A percentile compares a stretch with the other conserved stretches of the same genome.
These are phyloP conservation scores for Phylloscopus collybita DNA, from an alignment of 2,797 vertebrate genomes.

Conservation along the genomic window DNA sequence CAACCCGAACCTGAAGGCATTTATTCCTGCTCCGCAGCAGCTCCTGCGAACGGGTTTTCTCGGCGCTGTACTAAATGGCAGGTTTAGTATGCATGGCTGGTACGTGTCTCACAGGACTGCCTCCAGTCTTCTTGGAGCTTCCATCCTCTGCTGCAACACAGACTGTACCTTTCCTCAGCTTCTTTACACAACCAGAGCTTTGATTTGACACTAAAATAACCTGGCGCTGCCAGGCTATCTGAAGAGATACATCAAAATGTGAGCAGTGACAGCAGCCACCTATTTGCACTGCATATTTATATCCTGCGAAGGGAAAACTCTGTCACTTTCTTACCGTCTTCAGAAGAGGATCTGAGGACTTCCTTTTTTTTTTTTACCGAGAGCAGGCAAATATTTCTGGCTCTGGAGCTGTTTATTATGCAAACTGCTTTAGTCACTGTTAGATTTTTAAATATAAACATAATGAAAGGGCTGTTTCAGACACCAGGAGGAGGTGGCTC, in stretches of 20 bases:
- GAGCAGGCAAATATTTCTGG: slow-evolving; percentile 60
- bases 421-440: slow-evolving; percentile 52
- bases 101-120: slow-evolving; percentile 54
- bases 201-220: slow-evolving; percentile 68
- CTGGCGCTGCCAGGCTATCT: slow-evolving; percentile 57
- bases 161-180: slow-evolving; percentile 56
- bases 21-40: slow-evolving; percentile 3
- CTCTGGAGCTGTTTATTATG: slow-evolving; percentile 61
- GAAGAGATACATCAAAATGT: slow-evolving; percentile 54
- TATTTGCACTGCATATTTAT: slow-evolving; percentile 68
- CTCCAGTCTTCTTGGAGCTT: slow-evolving; percentile 52
- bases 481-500: neutral
- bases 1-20: neutral
- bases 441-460: slow-evolving; percentile 55
- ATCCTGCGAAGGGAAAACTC: slow-evolving; percentile 44
- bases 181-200: slow-evolving; percentile 52
- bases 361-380: slow-evolving; percentile 46
- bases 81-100: slow-evolving; percentile 52
- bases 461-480: slow-evolving; percentile 23
- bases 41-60: neutral
- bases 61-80: neutral
- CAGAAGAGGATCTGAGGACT: slow-evolving; percentile 68
- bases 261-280: slow-evolving; percentile 59
- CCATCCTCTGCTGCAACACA: slow-evolving; percentile 50
- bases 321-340: slow-evolving; percentile 51